These are phyloP conservation scores for Enteromius fasciolatus DNA, from an alignment of 2,797 vertebrate species.

Conservation along the genomic window DNA sequence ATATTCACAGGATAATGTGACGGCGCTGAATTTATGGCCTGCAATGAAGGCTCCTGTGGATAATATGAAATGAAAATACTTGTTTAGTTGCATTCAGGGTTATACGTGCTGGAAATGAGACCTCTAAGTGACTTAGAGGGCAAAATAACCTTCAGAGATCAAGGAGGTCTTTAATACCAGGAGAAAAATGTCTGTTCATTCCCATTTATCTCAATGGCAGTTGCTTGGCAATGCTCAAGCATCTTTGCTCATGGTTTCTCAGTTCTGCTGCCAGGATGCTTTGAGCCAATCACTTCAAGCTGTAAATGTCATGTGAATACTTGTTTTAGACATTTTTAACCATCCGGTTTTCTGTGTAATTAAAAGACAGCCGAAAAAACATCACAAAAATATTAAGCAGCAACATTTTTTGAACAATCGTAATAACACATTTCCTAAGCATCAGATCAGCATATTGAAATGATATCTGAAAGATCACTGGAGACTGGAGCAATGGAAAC, in stretches of 20 bases:
- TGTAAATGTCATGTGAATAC: neutral
- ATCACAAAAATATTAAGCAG: neutral
- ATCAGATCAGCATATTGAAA: neutral
- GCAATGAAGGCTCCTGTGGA: constrained; percentile 24
- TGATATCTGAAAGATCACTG: neutral
- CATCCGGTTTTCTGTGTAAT: neutral
- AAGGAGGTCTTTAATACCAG: neutral
- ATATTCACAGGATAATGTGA: constrained; percentile 24
- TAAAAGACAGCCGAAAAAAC: neutral
- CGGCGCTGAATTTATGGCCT: neutral
- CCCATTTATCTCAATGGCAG: neutral
- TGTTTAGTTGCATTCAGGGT: neutral
- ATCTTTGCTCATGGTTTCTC: constrained; percentile 12
- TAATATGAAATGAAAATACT: constrained; percentile 1
- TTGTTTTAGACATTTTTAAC: neutral
- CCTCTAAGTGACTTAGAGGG: constrained; percentile 9
- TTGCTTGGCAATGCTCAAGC: neutral
- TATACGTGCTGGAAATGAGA: neutral
- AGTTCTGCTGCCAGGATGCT: neutral
- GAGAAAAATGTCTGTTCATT: neutral
- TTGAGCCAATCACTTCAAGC: neutral
- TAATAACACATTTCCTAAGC: neutral
- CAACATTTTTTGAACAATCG: neutral
- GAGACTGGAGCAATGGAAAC: neutral
- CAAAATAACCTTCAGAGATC: constrained; percentile 1